A percentile compares a stretch with the other conserved stretches of the same genome.
These are phyloP conservation scores for Rhaphigaster nebulosa DNA, from an alignment of 2,888 invertebrate species.

Conservation along the genomic window DNA sequence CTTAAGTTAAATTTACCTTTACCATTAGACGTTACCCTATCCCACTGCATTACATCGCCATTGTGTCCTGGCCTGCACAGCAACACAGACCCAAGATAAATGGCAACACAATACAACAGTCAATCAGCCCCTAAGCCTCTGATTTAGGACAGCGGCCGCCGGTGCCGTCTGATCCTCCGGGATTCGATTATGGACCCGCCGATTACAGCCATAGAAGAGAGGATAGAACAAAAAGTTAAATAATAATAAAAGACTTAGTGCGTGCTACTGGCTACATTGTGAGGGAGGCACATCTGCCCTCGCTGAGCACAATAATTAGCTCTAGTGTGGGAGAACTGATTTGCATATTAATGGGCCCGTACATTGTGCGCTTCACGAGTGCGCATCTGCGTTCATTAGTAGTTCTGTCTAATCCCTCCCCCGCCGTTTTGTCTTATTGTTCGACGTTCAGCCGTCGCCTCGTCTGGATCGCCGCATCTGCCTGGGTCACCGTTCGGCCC, in stretches of 20 bases:
- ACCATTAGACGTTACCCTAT: neutral
- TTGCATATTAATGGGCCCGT: constrained; percentile 56
- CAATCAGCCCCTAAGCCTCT: neutral
- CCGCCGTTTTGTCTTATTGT: constrained; percentile 48
- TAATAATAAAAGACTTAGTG: constrained; percentile 55
- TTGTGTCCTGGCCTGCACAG: neutral
- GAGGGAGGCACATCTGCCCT: constrained; percentile 47
- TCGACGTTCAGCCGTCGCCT: neutral
- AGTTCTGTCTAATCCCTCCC: constrained; percentile 55
- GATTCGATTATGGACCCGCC: constrained; percentile 22
- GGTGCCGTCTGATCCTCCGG: neutral
- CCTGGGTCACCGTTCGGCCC: neutral
- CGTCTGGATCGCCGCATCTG: neutral
- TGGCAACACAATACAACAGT: neutral
- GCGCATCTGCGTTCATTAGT: constrained; percentile 57
- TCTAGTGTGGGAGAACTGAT: constrained; percentile 55
- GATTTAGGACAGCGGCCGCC: constrained; percentile 1
- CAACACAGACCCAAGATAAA: neutral
- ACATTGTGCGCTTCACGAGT: constrained; percentile 19
- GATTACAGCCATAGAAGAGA: constrained; percentile 23
- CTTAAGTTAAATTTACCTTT: neutral
- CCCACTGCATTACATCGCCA: neutral
- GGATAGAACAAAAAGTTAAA: constrained; percentile 52
- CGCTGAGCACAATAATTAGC: constrained; percentile 45
- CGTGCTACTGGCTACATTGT: constrained; percentile 58